A percentile compares a stretch with the other conserved stretches of the same genome.
Evolutionary conservation across 1,140 invertebrate species (phyloP).

Genomic region (Glossosoma conforme): DNA sequence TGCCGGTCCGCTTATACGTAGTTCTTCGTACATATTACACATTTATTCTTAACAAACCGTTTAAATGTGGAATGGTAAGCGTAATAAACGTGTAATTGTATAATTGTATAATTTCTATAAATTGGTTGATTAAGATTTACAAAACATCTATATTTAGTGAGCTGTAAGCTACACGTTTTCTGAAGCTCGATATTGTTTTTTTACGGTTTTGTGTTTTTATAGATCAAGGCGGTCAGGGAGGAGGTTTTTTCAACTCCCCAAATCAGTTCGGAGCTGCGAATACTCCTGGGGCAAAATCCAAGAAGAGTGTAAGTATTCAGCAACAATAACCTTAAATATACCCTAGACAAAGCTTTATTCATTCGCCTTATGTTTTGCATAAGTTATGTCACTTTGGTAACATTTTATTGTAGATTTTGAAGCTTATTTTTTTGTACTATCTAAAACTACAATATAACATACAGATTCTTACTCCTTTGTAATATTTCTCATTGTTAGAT

Average conservation of each 20-base stretch:
- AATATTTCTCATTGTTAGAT: too few species aligned
- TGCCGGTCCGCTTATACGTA: too few species aligned
- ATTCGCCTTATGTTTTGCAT: neutral
- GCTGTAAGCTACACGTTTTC: neutral
- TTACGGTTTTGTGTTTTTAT: slow-evolving; percentile 28
- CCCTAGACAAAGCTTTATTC: too few species aligned
- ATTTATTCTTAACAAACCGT: neutral
- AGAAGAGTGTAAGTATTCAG: slow-evolving; percentile 41
- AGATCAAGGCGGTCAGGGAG: slow-evolving; percentile 45
- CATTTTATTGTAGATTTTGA: slow-evolving; percentile 2
- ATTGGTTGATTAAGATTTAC: neutral
- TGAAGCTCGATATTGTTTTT: too few species aligned
- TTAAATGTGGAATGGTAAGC: neutral
- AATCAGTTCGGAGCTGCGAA: slow-evolving; percentile 44
- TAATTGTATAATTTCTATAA: neutral
- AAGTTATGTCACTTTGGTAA: neutral
- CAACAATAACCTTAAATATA: too few species aligned
- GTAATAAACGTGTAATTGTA: neutral
- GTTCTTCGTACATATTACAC: too few species aligned
- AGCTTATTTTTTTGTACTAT: neutral
- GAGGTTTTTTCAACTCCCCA: slow-evolving; percentile 45
- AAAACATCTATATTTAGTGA: too few species aligned
- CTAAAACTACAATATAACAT: too few species aligned
- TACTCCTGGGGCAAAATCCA: slow-evolving; percentile 41
- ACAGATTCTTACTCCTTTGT: too few species aligned